These are phyloP conservation scores for Eupleurogrammus muticus DNA, from an alignment of 2,797 vertebrate genomes.

Conservation along the genomic window DNA sequence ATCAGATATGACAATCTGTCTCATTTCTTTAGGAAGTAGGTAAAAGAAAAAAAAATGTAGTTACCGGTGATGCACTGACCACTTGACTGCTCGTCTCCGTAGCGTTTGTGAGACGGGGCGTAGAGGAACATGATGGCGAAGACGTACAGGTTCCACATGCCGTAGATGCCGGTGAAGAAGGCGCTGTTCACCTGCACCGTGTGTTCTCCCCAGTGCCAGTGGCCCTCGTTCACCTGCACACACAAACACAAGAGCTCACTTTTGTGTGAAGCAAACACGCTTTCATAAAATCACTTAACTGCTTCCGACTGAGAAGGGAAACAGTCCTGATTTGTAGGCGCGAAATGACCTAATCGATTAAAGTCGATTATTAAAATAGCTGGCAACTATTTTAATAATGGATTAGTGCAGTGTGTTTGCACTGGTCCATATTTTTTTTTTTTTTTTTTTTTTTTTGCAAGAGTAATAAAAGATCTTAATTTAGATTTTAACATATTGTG, in stretches of 20 bases:
- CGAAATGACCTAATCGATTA: too few relatives aligned
- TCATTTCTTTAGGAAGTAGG: background rate
- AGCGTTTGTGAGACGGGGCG: constrained; percentile 96
- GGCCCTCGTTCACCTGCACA: constrained; percentile 93
- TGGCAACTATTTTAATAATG: too few relatives aligned
- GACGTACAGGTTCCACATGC: constrained; percentile 99
- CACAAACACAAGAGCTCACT: background rate
- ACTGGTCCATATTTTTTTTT: too few relatives aligned
- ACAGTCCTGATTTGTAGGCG: too few relatives aligned
- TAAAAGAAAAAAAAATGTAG: background rate
- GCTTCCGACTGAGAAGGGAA: background rate
- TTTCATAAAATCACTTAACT: background rate
- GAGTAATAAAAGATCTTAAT: too few relatives aligned
- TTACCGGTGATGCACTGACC: constrained; percentile 84
- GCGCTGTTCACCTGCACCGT: constrained; percentile 95
- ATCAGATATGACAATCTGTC: too few relatives aligned
- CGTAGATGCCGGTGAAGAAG: constrained; percentile 98
- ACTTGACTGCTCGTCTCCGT: constrained; percentile 92
- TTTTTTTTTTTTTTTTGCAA: too few relatives aligned
- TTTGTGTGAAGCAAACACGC: background rate
- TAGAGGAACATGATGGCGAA: constrained; percentile 99
- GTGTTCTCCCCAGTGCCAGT: constrained; percentile 95
- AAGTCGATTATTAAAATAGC: too few relatives aligned
- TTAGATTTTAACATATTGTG: too few relatives aligned
- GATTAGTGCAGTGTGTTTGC: too few relatives aligned